Evolutionary conservation across 2,113 vertebrate species (phyloP).

Genomic region (Lathamus discolor): DNA sequence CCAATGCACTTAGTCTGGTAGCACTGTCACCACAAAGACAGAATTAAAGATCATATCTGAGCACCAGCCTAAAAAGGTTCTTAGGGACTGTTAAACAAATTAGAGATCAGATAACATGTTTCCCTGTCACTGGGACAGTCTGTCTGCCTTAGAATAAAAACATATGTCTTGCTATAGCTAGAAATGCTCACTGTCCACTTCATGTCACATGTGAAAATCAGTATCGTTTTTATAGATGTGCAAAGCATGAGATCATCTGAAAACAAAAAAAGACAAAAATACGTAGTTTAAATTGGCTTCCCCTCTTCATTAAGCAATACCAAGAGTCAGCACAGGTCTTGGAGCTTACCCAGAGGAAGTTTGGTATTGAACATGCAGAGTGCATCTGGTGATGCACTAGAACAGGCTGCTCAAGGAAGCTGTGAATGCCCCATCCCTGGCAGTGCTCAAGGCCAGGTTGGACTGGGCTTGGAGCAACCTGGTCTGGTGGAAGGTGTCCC

Average conservation of each 20-base stretch:
- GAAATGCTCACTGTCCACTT: background rate
- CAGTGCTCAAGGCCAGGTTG: background rate
- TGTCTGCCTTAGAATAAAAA: constrained; percentile 8
- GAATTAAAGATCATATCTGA: constrained; percentile 26
- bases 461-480: background rate
- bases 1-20: background rate
- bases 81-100: constrained; percentile 16
- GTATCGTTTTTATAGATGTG: background rate
- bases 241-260: background rate
- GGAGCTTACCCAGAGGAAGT: background rate
- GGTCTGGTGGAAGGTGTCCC: background rate
- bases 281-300: background rate
- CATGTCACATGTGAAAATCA: background rate
- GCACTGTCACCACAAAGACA: background rate
- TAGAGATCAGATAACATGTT: background rate
- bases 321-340: background rate
- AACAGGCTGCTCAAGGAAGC: too few relatives aligned
- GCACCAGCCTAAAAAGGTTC: constrained; percentile 3
- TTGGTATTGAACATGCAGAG: background rate
- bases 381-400: background rate
- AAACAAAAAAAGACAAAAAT: background rate
- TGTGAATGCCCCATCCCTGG: background rate
- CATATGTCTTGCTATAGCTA: background rate
- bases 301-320: background rate
- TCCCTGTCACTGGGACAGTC: background rate